Evolutionary conservation across 2,113 vertebrate genomes (phyloP), one percentile per base, ranked within the genome.

Genomic region (Dromaius novaehollandiae): DNA sequence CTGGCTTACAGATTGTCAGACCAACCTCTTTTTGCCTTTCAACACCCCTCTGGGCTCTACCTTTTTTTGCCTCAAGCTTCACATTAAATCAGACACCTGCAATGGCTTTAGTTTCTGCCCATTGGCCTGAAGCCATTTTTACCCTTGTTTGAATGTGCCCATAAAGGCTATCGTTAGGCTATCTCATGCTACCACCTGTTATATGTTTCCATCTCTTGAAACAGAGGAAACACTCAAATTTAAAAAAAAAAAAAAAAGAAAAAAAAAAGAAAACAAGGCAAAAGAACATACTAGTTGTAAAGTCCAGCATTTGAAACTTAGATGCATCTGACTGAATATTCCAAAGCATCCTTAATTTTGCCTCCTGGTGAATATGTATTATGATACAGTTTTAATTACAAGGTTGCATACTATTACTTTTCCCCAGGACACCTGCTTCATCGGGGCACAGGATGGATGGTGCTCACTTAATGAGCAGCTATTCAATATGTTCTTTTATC

Each of bases 401-500:
- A 94, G 95, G 88, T 94, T 96, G 93, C 90, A 96, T 95, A 78
- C 90, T 88, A 96, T 95, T 96, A 92, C 92, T 97, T 96, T 96
- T 96, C 95, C 96, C 96, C 95, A 95, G 96, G 96, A 96, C 92
- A 97, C 94, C 95, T 96, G 93, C 93, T 97, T 96, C 95, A 95
- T 90, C 86, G 83, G 83, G 88, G 88, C 93, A 95, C 91, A 96
- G 96, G 89, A 95, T 97, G 95, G 94, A 96, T 94, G 89, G 76
- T 78, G 60, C 76, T 95, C 91, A 53, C 82, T 97, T 97, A 97
- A 97, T 97, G 95, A 97, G 93, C 96, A 95, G 87, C 87, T 91
- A 97, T 97, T 95, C 96, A 93, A 81, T 96, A 94, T 96, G 93
- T 96, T 96, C 95, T 97, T 96, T 97, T 96, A 97, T 97, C 92